These are phyloP conservation scores for Nesospiza acunhae DNA, from an alignment of 2,113 vertebrate species.

Conservation along the genomic window DNA sequence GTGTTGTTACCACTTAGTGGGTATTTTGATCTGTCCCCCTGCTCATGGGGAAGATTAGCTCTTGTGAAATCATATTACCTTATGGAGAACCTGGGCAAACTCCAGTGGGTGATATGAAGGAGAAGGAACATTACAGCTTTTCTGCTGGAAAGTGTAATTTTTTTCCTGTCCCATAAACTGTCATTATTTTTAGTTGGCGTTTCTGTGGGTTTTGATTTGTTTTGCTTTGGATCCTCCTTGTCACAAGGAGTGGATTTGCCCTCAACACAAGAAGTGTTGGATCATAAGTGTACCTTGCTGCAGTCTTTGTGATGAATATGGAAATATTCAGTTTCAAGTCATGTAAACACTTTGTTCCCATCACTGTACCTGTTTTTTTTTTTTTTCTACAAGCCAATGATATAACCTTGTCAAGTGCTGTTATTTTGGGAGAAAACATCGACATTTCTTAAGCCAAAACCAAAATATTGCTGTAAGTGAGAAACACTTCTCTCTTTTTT, in stretches of 20 bases:
- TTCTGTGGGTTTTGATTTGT: not conserved
- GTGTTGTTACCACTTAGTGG: not conserved
- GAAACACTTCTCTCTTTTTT: not conserved
- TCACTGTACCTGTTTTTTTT: not conserved
- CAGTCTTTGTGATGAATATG: not conserved
- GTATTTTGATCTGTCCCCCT: not conserved
- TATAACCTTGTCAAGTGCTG: not conserved
- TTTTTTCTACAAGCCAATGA: not conserved
- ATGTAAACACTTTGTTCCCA: not conserved
- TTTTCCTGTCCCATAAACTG: not conserved
- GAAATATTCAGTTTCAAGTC: not conserved
- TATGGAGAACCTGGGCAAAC: not conserved
- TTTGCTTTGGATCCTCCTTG: not conserved
- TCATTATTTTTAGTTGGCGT: not conserved
- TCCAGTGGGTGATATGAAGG: not conserved
- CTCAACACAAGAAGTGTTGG: not conserved
- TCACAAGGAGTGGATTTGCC: not conserved
- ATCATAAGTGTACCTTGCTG: not conserved
- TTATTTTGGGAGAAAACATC: conserved; percentile 4
- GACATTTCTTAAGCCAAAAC: not conserved
- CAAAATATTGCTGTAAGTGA: not conserved
- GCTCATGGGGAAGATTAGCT: not conserved
- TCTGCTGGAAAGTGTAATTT: not conserved
- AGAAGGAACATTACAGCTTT: not conserved
- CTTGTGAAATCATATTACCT: not conserved